These are phyloP conservation scores for Parnassius mnemosyne DNA, from an alignment of 2,888 invertebrate species.

Conservation along the genomic window DNA sequence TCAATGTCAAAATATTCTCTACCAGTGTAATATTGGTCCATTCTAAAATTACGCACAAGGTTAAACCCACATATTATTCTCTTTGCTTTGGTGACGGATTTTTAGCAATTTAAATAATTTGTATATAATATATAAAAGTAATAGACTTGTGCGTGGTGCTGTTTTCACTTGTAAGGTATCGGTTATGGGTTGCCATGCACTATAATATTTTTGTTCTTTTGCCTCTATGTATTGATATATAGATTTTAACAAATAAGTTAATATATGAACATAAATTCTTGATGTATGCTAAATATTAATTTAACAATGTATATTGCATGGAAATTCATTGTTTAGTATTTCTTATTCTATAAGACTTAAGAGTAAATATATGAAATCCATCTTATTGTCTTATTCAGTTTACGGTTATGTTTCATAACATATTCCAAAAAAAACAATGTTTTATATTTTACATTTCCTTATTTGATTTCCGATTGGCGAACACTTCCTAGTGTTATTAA, in stretches of 20 bases:
- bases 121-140: constrained; percentile 18
- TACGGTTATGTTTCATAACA: too few relatives aligned
- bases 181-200: constrained; percentile 36
- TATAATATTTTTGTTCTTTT: neutral
- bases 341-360: neutral
- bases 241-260: neutral
- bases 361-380: constrained; percentile 5
- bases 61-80: neutral
- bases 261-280: neutral
- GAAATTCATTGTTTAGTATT: constrained; percentile 13
- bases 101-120: too few relatives aligned
- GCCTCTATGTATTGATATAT: neutral
- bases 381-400: constrained; percentile 16
- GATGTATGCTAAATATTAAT: neutral
- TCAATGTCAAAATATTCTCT: neutral
- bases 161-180: constrained; percentile 30
- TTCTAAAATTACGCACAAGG: constrained; percentile 15
- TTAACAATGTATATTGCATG: constrained; percentile 14
- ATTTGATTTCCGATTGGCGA: too few relatives aligned
- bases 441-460: too few relatives aligned
- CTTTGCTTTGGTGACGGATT: neutral
- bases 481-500: too few relatives aligned
- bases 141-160: constrained; percentile 31
- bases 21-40: constrained; percentile 14
- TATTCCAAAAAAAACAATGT: too few relatives aligned